A percentile compares a stretch with the other conserved stretches of the same genome.
phyloP scores from a whole-genome alignment of 2,797 vertebrate genomes.

The Phalanger gymnotis region DNA sequence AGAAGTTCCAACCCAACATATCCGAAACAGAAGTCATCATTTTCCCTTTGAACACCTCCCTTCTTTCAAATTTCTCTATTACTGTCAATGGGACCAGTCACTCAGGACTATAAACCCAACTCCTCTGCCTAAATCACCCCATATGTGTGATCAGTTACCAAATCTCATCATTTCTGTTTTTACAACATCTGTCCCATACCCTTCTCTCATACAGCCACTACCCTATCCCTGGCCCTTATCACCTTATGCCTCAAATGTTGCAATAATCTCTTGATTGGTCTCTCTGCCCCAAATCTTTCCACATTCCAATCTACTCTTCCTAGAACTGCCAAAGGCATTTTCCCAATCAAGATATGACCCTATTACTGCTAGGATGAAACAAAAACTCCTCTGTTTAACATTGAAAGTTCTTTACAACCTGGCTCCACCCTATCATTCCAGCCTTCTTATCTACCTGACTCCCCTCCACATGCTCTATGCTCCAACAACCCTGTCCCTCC shows the following conservation, averaged over 20 bases:
- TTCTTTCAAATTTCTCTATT: not conserved
- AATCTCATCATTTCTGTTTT: not conserved
- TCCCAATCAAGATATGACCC: not conserved
- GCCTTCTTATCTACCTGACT: not conserved
- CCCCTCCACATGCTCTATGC: not conserved
- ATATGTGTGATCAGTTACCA: not conserved
- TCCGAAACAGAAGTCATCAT: not conserved
- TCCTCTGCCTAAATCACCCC: not conserved
- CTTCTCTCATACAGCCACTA: not conserved
- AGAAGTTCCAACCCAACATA: not conserved
- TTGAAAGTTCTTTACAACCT: not conserved
- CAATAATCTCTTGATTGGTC: not conserved
- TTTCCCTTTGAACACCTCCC: not conserved
- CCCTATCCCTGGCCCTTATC: not conserved
- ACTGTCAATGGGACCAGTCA: not conserved
- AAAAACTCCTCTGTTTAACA: not conserved
- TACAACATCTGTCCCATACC: not conserved
- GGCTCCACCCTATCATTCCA: not conserved
- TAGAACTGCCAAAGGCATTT: not conserved
- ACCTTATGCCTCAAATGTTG: not conserved
- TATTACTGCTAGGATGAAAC: not conserved
- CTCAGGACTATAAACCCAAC: not conserved
- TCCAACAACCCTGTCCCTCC: not conserved
- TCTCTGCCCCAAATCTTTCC: not conserved
- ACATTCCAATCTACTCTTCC: not conserved